Evolutionary conservation across 2,888 invertebrate genomes (phyloP).

Genomic region (Drosophila macrospina): DNA sequence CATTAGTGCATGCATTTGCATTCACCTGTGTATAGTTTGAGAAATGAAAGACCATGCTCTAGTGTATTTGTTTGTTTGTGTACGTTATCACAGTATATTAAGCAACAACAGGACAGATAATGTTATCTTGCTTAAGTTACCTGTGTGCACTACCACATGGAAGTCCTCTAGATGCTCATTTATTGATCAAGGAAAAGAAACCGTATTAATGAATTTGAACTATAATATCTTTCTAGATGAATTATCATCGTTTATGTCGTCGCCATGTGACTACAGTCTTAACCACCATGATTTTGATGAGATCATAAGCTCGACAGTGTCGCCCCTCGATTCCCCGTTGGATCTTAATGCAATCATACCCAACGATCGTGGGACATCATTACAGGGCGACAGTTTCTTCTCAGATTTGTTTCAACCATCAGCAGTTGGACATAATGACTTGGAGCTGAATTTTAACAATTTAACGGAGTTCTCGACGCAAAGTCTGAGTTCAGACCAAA

Average conservation of each 20-base stretch:
- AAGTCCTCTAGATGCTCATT: not conserved
- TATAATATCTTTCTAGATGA: slow-evolving; percentile 64
- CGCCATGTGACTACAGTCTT: slow-evolving; percentile 72
- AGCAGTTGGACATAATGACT: slow-evolving; percentile 35
- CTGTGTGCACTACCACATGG: not conserved
- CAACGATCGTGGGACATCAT: slow-evolving; percentile 25
- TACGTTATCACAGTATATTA: slow-evolving; percentile 10
- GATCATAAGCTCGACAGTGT: slow-evolving; percentile 77
- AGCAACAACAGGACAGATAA: slow-evolving; percentile 5
- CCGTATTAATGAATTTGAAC: not conserved
- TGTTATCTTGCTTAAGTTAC: slow-evolving; percentile 4
- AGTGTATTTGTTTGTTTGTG: not conserved
- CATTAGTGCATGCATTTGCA: slow-evolving; percentile 9
- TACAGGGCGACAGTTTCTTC: slow-evolving; percentile 44
- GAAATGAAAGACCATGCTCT: not conserved
- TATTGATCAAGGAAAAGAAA: not conserved
- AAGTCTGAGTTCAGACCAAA: slow-evolving; percentile 35
- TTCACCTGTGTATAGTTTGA: not conserved
- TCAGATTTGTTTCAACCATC: slow-evolving; percentile 45
- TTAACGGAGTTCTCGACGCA: slow-evolving; percentile 59
- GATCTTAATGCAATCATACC: slow-evolving; percentile 63
- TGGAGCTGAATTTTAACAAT: slow-evolving; percentile 52
- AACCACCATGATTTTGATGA: slow-evolving; percentile 77
- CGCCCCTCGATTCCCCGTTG: slow-evolving; percentile 72
- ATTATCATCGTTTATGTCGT: slow-evolving; percentile 70